A percentile compares a stretch with the other conserved stretches of the same genome.
Evolutionary conservation across 2,888 invertebrate genomes (phyloP).

Genomic region (Seira ritae): DNA sequence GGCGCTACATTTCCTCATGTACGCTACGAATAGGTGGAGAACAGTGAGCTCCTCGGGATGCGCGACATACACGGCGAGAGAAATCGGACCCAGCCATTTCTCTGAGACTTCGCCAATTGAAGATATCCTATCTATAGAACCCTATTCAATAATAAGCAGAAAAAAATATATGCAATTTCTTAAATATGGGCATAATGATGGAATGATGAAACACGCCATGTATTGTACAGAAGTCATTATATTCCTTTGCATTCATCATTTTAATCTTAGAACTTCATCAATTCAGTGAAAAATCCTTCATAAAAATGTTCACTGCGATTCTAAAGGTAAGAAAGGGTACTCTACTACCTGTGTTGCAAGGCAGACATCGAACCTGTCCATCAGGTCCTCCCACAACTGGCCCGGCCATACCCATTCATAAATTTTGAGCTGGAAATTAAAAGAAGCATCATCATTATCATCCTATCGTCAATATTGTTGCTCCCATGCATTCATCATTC

Average conservation of each 20-base stretch:
- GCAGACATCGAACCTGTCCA: slow-evolving; percentile 72
- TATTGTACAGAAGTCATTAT: slow-evolving; percentile 2
- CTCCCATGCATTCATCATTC: neutral
- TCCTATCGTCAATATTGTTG: neutral
- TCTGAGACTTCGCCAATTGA: slow-evolving; percentile 87
- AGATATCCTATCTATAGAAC: slow-evolving; percentile 87
- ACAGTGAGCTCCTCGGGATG: slow-evolving; percentile 82
- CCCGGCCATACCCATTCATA: slow-evolving; percentile 73
- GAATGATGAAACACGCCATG: neutral
- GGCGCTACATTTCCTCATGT: slow-evolving; percentile 85
- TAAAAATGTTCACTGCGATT: too few species aligned
- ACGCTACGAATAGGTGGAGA: slow-evolving; percentile 84
- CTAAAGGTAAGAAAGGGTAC: neutral
- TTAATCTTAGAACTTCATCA: neutral
- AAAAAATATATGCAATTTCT: neutral
- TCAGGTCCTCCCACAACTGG: slow-evolving; percentile 71
- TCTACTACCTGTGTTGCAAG: slow-evolving; percentile 71
- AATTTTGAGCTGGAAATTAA: slow-evolving; percentile 70
- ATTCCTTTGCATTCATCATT: neutral
- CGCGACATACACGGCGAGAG: slow-evolving; percentile 85
- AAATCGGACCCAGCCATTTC: slow-evolving; percentile 91
- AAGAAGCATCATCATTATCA: slow-evolving; percentile 37
- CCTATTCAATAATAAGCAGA: slow-evolving; percentile 77
- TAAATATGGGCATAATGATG: slow-evolving; percentile 8
- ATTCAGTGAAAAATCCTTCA: too few species aligned